phyloP scores from a whole-genome alignment of 2,113 vertebrate genomes.

The Cyphomyrus plagiostoma region DNA sequence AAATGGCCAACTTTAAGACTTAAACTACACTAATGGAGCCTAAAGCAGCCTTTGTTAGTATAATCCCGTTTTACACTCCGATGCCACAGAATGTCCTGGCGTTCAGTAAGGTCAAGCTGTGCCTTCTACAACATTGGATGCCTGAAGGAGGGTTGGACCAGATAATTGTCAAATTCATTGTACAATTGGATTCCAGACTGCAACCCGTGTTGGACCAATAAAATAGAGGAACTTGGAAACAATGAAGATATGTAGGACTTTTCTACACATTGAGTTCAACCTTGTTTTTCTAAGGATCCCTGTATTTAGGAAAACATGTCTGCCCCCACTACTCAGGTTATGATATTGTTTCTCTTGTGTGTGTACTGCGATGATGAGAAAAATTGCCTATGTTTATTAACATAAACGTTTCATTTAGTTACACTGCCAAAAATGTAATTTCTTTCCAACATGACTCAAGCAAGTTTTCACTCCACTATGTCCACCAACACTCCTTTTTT shows the following conservation, averaged over 20 bases:
- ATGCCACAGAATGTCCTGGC: neutral
- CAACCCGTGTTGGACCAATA: neutral
- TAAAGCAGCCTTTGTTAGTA: neutral
- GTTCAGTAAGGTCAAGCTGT: neutral
- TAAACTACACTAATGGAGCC: neutral
- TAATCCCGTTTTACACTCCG: neutral
- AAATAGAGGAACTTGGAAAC: neutral
- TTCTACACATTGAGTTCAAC: neutral
- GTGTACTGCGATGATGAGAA: neutral
- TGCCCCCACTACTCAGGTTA: neutral
- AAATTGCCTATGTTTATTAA: neutral
- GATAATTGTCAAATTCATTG: neutral
- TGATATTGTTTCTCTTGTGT: neutral
- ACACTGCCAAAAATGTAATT: neutral
- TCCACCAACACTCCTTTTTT: neutral
- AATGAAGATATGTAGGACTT: neutral
- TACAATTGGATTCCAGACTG: neutral
- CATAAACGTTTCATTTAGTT: neutral
- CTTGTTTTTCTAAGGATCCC: neutral
- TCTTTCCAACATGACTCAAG: neutral
- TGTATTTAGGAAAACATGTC: neutral
- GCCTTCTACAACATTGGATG: neutral
- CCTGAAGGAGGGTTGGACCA: neutral
- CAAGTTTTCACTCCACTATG: neutral
- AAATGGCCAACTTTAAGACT: neutral